These are phyloP conservation scores for Callinectes sapidus DNA, from an alignment of 2,888 invertebrate genomes.

Conservation along the genomic window DNA sequence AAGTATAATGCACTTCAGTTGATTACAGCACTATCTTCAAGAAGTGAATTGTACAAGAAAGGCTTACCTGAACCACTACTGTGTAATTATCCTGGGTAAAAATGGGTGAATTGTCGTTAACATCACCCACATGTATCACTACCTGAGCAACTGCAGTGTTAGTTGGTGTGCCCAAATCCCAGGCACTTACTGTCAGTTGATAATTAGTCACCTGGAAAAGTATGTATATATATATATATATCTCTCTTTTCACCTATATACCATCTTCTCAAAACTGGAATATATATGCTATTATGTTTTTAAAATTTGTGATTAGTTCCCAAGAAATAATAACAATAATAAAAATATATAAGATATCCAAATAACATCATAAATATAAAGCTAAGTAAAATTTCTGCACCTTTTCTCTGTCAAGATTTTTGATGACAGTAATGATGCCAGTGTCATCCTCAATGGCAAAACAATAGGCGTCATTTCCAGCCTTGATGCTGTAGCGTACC, in stretches of 20 bases:
- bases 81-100: conserved; percentile 62
- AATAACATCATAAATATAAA: background rate
- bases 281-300: background rate
- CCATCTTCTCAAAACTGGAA: background rate
- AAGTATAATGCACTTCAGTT: background rate
- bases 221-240: no score
- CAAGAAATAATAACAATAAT: no score
- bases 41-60: background rate
- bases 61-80: conserved; percentile 69
- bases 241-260: no score
- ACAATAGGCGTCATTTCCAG: conserved; percentile 80
- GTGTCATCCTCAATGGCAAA: conserved; percentile 89
- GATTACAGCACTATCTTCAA: background rate
- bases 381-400: conserved; percentile 2
- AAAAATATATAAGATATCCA: no score
- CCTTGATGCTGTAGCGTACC: conserved; percentile 81
- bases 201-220: conserved; percentile 52
- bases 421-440: conserved; percentile 89
- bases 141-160: conserved; percentile 56
- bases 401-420: conserved; percentile 90
- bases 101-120: conserved; percentile 68
- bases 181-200: conserved; percentile 51
- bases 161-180: conserved; percentile 62
- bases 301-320: background rate
- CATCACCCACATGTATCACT: conserved; percentile 55